Evolutionary conservation across 2,797 vertebrate genomes (phyloP).

Genomic region (Erithacus rubecula): DNA sequence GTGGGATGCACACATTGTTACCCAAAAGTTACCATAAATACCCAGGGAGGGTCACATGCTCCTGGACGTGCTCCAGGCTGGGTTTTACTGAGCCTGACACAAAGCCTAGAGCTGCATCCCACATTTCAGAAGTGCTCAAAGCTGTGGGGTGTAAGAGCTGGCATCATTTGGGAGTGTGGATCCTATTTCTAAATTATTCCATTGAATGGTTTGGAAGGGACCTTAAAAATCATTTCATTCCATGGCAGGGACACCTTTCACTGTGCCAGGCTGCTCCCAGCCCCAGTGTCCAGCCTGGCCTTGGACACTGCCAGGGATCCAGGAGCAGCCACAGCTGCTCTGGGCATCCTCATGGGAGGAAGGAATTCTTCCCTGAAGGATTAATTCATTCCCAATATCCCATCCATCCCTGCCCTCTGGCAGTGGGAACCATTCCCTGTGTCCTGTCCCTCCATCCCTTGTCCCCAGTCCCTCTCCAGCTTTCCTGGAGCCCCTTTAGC

Average conservation of each 20-base stretch:
- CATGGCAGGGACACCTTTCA: background rate
- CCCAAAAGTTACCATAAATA: background rate
- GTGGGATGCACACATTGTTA: background rate
- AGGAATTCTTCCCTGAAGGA: too few relatives aligned
- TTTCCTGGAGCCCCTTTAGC: background rate
- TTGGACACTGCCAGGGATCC: background rate
- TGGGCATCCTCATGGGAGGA: background rate
- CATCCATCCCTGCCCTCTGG: background rate
- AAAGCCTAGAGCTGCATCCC: background rate
- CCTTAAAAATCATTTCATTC: accelerated
- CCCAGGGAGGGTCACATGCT: accelerated
- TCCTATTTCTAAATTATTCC: background rate
- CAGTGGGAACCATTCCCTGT: background rate
- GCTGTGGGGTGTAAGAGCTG: background rate
- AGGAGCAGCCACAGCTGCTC: background rate
- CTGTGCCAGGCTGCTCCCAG: background rate
- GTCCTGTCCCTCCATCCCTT: background rate
- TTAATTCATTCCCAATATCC: background rate
- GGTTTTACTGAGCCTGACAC: background rate
- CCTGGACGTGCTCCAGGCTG: background rate
- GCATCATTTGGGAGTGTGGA: accelerated
- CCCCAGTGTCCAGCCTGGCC: too few relatives aligned
- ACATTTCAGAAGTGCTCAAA: background rate
- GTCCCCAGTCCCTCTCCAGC: background rate
- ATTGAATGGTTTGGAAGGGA: background rate